A percentile compares a stretch with the other conserved stretches of the same genome.
Evolutionary conservation across 2,888 invertebrate species (phyloP).

Genomic region (Eurytoma californica): DNA sequence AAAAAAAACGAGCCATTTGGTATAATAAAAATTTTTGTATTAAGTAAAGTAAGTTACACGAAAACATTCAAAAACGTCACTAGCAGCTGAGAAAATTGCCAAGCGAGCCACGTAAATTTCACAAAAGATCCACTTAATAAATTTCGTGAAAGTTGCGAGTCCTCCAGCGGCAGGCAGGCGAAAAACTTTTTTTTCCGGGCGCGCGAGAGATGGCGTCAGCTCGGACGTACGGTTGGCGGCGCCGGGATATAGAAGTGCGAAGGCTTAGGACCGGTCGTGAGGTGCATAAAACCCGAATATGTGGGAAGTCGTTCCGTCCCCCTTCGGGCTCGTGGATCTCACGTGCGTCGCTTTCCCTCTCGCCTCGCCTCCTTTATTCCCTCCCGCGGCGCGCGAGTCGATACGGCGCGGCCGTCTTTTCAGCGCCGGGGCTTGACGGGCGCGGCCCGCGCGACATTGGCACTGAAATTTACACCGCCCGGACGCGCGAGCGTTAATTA

Average conservation of each 20-base stretch:
- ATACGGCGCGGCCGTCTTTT: not conserved
- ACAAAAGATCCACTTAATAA: too few species aligned
- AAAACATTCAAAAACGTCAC: too few species aligned
- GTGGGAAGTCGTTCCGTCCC: conserved; percentile 31
- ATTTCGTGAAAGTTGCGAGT: too few species aligned
- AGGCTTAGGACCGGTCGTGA: conserved; percentile 17
- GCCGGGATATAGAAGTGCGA: conserved; percentile 7
- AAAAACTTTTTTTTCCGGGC: too few species aligned
- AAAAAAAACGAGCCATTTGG: too few species aligned
- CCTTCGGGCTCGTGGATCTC: not conserved
- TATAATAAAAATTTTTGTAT: too few species aligned
- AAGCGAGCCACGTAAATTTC: too few species aligned
- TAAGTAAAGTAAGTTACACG: too few species aligned
- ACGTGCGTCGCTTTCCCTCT: not conserved
- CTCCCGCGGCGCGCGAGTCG: not conserved
- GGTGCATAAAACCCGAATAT: conserved; percentile 39
- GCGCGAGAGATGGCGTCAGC: too few species aligned
- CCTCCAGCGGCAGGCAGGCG: too few species aligned
- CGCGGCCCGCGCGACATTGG: conserved; percentile 4
- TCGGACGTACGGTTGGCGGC: too few species aligned
- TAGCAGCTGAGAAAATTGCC: too few species aligned
- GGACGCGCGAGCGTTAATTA: conserved; percentile 40
- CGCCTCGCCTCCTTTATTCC: not conserved
- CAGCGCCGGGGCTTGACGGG: not conserved
- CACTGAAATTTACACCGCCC: conserved; percentile 9